Evolutionary conservation across 2,797 vertebrate genomes (phyloP).

Genomic region (Gymnoscopelus braueri): DNA sequence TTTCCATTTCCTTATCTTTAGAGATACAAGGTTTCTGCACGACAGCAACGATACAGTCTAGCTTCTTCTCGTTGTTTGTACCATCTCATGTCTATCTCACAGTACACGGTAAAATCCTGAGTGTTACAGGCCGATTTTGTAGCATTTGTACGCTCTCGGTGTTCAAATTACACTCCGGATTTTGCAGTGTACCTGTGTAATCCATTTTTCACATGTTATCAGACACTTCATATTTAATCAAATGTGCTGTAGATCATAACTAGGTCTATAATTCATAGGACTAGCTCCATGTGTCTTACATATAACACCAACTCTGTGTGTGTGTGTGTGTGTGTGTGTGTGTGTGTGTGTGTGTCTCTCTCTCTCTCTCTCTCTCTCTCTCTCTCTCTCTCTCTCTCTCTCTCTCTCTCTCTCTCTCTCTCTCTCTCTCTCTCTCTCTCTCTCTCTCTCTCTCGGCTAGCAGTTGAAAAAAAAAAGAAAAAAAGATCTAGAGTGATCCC

Average conservation of each 20-base stretch:
- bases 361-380: neutral
- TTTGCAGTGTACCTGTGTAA: neutral
- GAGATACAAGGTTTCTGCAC: too few species aligned
- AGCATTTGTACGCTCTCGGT: too few species aligned
- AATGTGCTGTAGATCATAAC: slow-evolving; percentile 7
- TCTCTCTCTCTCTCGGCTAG: neutral
- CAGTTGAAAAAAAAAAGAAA: slow-evolving; percentile 1
- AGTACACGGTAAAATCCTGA: too few species aligned
- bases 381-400: neutral
- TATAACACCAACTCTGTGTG: slow-evolving; percentile 16
- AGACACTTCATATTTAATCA: slow-evolving; percentile 1
- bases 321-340: slow-evolving; percentile 15
- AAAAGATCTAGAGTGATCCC: slow-evolving; percentile 10
- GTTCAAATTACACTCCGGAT: too few species aligned
- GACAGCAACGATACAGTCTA: too few species aligned
- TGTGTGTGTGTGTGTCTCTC: slow-evolving; percentile 7
- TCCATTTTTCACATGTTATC: slow-evolving; percentile 10
- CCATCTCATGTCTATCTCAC: too few species aligned
- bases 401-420: neutral
- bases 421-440: neutral
- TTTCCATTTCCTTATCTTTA: too few species aligned
- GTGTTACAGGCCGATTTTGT: too few species aligned
- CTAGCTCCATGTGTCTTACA: slow-evolving; percentile 13
- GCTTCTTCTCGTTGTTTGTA: too few species aligned
- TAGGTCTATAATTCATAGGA: slow-evolving; percentile 6